These are phyloP conservation scores for Lathronympha strigana DNA, from an alignment of 2,888 invertebrate genomes.

Conservation along the genomic window DNA sequence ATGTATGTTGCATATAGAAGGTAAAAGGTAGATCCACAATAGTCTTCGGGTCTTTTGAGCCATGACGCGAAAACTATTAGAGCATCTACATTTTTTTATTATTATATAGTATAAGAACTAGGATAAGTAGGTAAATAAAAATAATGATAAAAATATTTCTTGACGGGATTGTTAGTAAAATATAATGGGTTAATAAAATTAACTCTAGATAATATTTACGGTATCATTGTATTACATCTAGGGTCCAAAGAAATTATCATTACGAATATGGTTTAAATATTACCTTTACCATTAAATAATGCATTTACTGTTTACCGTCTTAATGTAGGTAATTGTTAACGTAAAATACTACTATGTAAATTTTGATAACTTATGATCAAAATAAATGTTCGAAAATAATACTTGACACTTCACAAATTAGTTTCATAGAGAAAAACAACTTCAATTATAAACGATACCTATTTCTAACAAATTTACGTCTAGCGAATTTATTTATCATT, in stretches of 20 bases:
- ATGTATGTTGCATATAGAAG: constrained; percentile 5
- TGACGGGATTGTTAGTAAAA: constrained; percentile 14
- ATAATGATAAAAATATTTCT: constrained; percentile 11
- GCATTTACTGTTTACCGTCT: constrained; percentile 10
- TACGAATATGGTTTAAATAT: constrained; percentile 29
- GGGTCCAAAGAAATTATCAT: constrained; percentile 51
- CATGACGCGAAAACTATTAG: constrained; percentile 69
- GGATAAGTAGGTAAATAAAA: not conserved
- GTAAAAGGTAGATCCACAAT: constrained; percentile 41
- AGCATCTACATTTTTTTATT: constrained; percentile 34
- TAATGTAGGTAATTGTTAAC: constrained; percentile 2
- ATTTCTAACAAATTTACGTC: no score
- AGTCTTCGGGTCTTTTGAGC: constrained; percentile 77
- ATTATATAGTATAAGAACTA: constrained; percentile 13
- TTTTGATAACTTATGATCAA: constrained; percentile 2
- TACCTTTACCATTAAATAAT: constrained; percentile 15
- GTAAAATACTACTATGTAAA: constrained; percentile 5
- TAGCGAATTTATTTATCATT: no score
- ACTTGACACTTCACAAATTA: not conserved
- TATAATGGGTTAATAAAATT: constrained; percentile 15
- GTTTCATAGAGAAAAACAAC: not conserved
- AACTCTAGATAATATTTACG: constrained; percentile 14
- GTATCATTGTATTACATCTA: constrained; percentile 45
- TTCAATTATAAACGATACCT: no score
- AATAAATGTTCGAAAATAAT: constrained; percentile 5